These are phyloP conservation scores for Tangara arthus DNA, from an alignment of 2,797 vertebrate species.

Conservation along the genomic window DNA sequence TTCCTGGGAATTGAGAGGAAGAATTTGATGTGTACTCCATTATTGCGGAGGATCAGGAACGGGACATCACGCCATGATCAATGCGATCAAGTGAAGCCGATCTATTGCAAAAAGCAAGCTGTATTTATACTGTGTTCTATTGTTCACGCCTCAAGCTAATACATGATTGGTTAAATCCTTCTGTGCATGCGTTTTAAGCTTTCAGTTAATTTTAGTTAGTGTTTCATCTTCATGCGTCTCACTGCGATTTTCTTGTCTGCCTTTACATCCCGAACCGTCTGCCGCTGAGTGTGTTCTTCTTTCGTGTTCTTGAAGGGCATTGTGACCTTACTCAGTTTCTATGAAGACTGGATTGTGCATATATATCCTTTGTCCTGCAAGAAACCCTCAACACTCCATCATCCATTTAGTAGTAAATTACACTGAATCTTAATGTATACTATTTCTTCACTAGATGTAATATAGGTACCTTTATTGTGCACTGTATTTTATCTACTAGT, in stretches of 20 bases:
- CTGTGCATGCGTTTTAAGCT: not conserved
- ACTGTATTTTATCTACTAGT: not conserved
- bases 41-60: not conserved
- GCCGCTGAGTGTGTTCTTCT: not conserved
- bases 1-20: not conserved
- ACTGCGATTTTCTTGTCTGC: not conserved
- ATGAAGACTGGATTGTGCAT: not conserved
- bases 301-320: not conserved
- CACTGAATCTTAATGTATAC: not conserved
- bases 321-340: not conserved
- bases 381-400: not conserved
- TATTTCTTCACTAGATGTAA: not conserved
- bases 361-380: not conserved
- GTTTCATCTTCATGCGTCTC: not conserved
- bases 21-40: not conserved
- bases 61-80: not conserved
- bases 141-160: not conserved
- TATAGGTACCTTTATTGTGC: not conserved
- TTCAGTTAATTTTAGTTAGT: not conserved
- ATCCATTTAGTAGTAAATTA: not conserved
- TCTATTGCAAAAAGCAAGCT: not conserved
- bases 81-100: not conserved
- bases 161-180: not conserved
- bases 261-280: not conserved
- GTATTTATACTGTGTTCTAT: not conserved